Percentiles rank a stretch among this genome's conserved stretches.
Conservation (phyloP, 2,888 invertebrate species). For the Polyploca ridens region DNA sequence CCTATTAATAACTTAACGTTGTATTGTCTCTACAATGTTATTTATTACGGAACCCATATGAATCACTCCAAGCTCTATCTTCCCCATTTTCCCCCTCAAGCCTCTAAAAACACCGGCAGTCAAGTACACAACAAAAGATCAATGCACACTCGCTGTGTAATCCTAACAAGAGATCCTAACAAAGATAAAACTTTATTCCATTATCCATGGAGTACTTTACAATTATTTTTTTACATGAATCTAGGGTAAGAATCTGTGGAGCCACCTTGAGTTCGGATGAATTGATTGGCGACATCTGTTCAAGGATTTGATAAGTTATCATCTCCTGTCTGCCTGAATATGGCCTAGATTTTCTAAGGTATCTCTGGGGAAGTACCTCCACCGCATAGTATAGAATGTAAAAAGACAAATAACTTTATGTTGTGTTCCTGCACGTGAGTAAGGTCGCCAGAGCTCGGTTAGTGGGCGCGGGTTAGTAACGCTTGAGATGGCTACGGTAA, state of each 20-base stretch:
- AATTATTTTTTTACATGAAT: conserved; percentile 16
- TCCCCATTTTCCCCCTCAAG: neutral
- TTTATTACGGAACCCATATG: conserved; percentile 9
- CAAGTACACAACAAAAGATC: conserved; percentile 17
- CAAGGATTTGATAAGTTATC: neutral
- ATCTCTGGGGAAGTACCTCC: no score
- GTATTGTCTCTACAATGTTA: neutral
- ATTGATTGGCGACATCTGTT: neutral
- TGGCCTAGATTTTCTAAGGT: no score
- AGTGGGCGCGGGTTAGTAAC: no score
- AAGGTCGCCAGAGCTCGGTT: no score
- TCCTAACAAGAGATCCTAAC: conserved; percentile 13
- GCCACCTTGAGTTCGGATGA: neutral
- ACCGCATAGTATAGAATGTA: no score
- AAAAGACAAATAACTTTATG: no score
- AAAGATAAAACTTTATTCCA: conserved; percentile 18
- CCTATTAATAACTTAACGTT: no score
- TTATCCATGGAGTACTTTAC: conserved; percentile 10
- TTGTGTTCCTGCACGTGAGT: no score
- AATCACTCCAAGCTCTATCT: conserved; percentile 6
- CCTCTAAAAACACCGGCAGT: conserved; percentile 14
- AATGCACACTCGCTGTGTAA: conserved; percentile 1
- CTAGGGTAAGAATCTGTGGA: conserved; percentile 15
- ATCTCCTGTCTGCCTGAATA: no score
- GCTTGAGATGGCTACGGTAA: no score